Percentiles rank a stretch among this genome's conserved stretches.
Conservation (phyloP, 2,113 vertebrate species). For the Chaetops frenatus region DNA sequence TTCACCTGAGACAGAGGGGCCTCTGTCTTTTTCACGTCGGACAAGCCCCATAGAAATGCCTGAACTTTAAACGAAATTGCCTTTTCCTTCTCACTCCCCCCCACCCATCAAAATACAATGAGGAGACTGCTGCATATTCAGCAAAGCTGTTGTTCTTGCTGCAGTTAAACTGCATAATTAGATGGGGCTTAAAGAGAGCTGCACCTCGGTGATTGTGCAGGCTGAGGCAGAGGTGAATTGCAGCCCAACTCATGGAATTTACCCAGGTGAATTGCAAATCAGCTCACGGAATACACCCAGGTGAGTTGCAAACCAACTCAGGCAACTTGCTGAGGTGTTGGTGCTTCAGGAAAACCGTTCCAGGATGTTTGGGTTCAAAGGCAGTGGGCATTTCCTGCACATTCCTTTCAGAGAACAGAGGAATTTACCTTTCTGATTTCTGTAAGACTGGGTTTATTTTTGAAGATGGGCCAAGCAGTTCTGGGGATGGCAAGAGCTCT, state of each 20-base stretch:
- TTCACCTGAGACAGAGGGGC: neutral
- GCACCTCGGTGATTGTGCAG: neutral
- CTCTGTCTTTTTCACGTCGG: neutral
- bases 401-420: neutral
- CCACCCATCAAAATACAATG: neutral
- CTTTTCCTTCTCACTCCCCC: neutral
- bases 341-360: neutral
- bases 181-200: neutral
- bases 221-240: neutral
- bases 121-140: neutral
- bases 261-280: neutral
- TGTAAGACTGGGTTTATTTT: neutral
- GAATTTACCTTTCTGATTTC: neutral
- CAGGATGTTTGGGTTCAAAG: neutral
- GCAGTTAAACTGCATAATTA: neutral
- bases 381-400: rapidly evolving
- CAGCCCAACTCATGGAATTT: neutral
- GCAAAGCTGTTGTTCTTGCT: neutral
- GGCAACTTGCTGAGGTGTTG: neutral
- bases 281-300: neutral
- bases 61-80: neutral
- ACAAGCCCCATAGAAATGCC: neutral
- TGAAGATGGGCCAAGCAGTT: neutral
- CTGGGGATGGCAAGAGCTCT: neutral
- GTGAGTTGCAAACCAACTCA: neutral